Evolutionary conservation across 1,140 invertebrate genomes (phyloP).

Genomic region (Zaprionus tsacasi): DNA sequence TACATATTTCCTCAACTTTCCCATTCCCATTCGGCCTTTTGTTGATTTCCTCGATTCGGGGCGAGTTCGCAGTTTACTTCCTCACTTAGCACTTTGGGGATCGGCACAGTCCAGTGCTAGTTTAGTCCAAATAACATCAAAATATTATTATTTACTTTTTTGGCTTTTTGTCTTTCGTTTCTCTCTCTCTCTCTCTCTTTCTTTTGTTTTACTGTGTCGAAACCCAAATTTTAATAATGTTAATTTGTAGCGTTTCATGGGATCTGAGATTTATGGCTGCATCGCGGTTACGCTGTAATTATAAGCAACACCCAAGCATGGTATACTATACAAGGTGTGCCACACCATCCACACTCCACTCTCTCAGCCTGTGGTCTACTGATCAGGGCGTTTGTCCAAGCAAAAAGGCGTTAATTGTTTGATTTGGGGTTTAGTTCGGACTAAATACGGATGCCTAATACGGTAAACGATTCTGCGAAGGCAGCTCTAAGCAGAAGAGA

Average conservation of each 20-base stretch:
- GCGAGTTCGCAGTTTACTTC: conserved; percentile 51
- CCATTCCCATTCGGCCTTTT: conserved; percentile 37
- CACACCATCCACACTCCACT: conserved; percentile 23
- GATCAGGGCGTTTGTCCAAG: conserved; percentile 54
- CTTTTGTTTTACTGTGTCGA: conserved; percentile 76
- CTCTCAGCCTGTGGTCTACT: conserved; percentile 52
- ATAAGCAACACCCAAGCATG: conserved; percentile 50
- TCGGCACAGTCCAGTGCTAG: conserved; percentile 44
- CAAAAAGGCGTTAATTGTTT: conserved; percentile 71
- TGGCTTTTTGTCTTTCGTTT: conserved; percentile 29
- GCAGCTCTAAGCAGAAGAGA: neutral
- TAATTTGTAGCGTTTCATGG: conserved; percentile 79
- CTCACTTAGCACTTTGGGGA: conserved; percentile 66
- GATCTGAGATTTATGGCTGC: conserved; percentile 67
- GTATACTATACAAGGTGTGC: conserved; percentile 45
- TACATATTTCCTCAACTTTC: neutral
- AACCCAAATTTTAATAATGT: conserved; percentile 82
- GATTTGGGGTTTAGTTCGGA: conserved; percentile 46
- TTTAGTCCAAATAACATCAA: conserved; percentile 74
- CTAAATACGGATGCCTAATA: conserved; percentile 52
- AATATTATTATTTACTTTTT: conserved; percentile 70
- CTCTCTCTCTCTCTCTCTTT: conserved; percentile 44
- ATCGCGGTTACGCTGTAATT: conserved; percentile 58
- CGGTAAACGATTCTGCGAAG: conserved; percentile 3
- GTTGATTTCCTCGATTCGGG: conserved; percentile 48